Conservation (phyloP, 2,113 vertebrate species). For the Corydoras maculifer region DNA sequence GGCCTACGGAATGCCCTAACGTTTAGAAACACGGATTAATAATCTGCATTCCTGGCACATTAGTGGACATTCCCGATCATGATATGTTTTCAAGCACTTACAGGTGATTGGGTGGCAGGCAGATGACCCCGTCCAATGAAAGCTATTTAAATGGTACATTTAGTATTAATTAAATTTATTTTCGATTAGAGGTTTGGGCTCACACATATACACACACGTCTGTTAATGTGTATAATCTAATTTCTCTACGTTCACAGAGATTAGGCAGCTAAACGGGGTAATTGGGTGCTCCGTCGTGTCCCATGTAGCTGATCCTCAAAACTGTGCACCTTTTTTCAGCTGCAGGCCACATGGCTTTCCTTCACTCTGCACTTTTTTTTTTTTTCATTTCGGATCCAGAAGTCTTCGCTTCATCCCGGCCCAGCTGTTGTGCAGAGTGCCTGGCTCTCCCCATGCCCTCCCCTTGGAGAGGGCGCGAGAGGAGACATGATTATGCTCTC, state of each 20-base stretch:
- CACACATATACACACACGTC: neutral
- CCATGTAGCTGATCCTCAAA: constrained; percentile 33
- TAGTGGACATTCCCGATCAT: too few species aligned
- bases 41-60: neutral
- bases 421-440: constrained; percentile 35
- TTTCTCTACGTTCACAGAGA: constrained; percentile 9
- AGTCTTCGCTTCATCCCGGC: constrained; percentile 20
- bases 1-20: neutral
- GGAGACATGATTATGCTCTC: constrained; percentile 40
- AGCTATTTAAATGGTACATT: neutral
- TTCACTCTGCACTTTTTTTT: too few species aligned
- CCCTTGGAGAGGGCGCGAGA: constrained; percentile 8
- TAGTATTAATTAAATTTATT: neutral
- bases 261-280: constrained; percentile 8
- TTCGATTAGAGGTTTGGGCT: too few species aligned
- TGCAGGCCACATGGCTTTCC: constrained; percentile 3
- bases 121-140: neutral
- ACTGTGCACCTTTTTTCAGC: constrained; percentile 46
- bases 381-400: constrained; percentile 14
- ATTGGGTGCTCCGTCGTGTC: constrained; percentile 17
- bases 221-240: too few species aligned
- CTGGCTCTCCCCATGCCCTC: constrained; percentile 16
- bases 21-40: neutral
- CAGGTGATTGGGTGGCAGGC: neutral
- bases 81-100: constrained; percentile 3